phyloP scores from a whole-genome alignment of 2,113 vertebrate species.

The Vanacampus margaritifer region DNA sequence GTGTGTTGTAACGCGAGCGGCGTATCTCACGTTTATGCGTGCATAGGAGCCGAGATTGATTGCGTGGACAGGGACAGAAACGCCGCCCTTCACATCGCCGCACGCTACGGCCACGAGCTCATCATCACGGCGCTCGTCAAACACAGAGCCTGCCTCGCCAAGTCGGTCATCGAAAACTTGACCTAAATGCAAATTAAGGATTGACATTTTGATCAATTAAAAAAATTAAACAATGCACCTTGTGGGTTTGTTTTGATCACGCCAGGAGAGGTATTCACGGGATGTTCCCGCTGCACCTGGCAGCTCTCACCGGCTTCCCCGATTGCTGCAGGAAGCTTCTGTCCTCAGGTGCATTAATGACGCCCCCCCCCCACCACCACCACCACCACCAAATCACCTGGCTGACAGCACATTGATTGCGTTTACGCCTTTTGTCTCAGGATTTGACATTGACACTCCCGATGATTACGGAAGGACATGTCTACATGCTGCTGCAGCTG shows the following conservation, averaged over 20 bases:
- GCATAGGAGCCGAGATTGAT: constrained; percentile 89
- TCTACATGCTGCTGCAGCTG: constrained; percentile 96
- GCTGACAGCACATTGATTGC: constrained; percentile 25
- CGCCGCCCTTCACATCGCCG: constrained; percentile 93
- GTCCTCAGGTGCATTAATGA: constrained; percentile 81
- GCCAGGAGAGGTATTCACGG: constrained; percentile 90
- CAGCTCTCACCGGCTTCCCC: constrained; percentile 94
- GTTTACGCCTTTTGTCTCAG: constrained; percentile 64
- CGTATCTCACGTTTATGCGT: not conserved
- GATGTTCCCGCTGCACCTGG: constrained; percentile 97
- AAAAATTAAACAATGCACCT: no score
- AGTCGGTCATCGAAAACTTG: constrained; percentile 74
- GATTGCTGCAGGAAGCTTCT: constrained; percentile 98
- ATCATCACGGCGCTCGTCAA: constrained; percentile 94
- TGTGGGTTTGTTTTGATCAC: not conserved
- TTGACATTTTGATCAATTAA: not conserved
- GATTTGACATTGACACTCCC: constrained; percentile 90
- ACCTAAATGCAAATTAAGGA: not conserved
- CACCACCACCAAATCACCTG: not conserved
- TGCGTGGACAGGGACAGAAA: constrained; percentile 94
- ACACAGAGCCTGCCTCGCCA: constrained; percentile 87
- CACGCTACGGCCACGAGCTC: constrained; percentile 91
- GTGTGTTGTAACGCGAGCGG: not conserved
- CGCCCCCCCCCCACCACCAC: no score
- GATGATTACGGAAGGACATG: constrained; percentile 97